These are phyloP conservation scores for Cinclus cinclus DNA, from an alignment of 2,113 vertebrate genomes.

Conservation along the genomic window DNA sequence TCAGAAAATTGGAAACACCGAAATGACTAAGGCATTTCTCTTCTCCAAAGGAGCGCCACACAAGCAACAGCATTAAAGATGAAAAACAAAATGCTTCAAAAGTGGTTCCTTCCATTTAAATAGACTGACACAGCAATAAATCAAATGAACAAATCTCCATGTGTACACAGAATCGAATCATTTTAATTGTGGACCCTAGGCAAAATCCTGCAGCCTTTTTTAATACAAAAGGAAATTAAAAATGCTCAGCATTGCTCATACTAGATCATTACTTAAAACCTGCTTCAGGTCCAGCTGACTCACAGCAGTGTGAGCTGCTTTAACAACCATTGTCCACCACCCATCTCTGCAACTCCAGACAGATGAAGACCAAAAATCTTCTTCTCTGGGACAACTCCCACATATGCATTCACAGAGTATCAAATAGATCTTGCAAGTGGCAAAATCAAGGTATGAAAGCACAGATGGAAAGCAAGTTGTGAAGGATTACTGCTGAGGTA, in stretches of 20 bases:
- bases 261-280: not conserved
- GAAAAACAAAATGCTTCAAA: conserved; percentile 39
- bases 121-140: not conserved
- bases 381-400: conserved; percentile 4
- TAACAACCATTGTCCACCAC: not conserved
- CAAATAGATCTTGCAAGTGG: conserved; percentile 13
- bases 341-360: not conserved
- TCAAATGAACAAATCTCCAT: not conserved
- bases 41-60: not conserved
- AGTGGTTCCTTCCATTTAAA: conserved; percentile 29
- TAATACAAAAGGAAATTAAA: conserved; percentile 34
- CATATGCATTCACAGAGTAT: conserved; percentile 49
- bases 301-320: not conserved
- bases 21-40: conserved; percentile 26
- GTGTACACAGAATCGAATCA: not conserved
- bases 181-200: conserved; percentile 18
- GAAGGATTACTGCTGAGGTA: conserved; percentile 23
- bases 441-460: conserved; percentile 28
- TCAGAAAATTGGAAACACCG: not conserved
- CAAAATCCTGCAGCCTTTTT: conserved; percentile 29
- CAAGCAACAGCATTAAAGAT: not conserved
- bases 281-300: conserved; percentile 39
- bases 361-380: not conserved
- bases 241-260: not conserved
- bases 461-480: conserved; percentile 24